Evolutionary conservation across 1,140 invertebrate genomes (phyloP).

Genomic region (Heliconius congener): DNA sequence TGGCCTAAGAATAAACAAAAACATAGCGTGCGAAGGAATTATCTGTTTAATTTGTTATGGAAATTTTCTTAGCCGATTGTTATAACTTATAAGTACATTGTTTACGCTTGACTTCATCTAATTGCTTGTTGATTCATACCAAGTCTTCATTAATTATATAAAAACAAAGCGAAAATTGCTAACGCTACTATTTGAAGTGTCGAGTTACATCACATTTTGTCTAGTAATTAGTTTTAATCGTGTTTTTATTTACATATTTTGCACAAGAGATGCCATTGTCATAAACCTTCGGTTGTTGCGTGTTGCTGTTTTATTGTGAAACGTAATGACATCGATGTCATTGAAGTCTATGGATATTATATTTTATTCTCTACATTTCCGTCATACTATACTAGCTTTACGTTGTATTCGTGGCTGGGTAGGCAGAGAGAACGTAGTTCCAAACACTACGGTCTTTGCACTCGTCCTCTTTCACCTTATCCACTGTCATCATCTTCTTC

Average conservation of each 20-base stretch:
- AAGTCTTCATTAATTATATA: not conserved
- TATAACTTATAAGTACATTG: slow-evolving; percentile 8
- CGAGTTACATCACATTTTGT: not conserved
- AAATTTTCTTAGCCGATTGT: slow-evolving; percentile 9
- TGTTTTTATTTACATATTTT: not conserved
- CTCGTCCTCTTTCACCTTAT: too few relatives aligned
- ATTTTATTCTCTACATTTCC: not conserved
- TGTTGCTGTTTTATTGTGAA: not conserved
- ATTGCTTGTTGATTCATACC: not conserved
- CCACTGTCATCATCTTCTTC: too few relatives aligned
- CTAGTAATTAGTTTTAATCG: not conserved
- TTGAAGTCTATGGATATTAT: not conserved
- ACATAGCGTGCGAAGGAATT: slow-evolving; percentile 13
- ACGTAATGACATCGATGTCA: not conserved
- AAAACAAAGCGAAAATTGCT: not conserved
- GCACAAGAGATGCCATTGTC: not conserved
- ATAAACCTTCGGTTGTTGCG: not conserved
- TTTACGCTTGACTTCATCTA: slow-evolving; percentile 15
- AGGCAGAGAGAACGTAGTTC: too few relatives aligned
- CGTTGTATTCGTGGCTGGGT: too few relatives aligned
- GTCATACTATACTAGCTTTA: too few relatives aligned
- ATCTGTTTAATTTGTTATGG: slow-evolving; percentile 8
- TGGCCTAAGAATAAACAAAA: not conserved
- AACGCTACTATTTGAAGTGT: not conserved
- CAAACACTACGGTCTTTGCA: too few relatives aligned